These are phyloP conservation scores for Adelosebastes latens DNA, from an alignment of 2,797 vertebrate genomes.

Conservation along the genomic window DNA sequence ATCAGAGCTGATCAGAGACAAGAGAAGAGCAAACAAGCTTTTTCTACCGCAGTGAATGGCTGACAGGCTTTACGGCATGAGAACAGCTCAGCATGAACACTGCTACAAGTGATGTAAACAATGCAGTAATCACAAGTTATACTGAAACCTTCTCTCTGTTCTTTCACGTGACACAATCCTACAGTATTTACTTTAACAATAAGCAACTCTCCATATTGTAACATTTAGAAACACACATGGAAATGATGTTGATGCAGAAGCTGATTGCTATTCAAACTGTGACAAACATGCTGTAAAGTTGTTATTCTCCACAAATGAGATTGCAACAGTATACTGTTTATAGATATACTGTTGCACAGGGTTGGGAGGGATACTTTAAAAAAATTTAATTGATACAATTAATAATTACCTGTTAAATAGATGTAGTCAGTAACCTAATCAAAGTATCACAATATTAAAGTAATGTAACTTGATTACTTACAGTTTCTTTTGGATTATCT, in stretches of 20 bases:
- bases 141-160: background rate
- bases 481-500: background rate
- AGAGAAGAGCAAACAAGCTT: conserved; percentile 40
- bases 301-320: no score
- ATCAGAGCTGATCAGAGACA: conserved; percentile 57
- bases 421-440: background rate
- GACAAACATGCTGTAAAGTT: no score
- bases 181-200: background rate
- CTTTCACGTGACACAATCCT: background rate
- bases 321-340: background rate
- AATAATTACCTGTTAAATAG: no score
- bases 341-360: background rate
- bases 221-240: background rate
- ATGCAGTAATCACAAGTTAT: conserved; percentile 5
- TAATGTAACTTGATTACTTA: background rate
- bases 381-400: no score
- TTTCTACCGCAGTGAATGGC: conserved; percentile 17
- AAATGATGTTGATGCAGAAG: background rate
- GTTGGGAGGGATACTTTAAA: no score
- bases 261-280: no score
- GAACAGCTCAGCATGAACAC: background rate
- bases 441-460: background rate
- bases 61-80: conserved; percentile 11
- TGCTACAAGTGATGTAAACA: conserved; percentile 10
- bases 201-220: background rate